Evolutionary conservation across 64 coral and sea anemone genomes (phyloP), one percentile per base, ranked within the genome.

Genomic region (Porites australiensis): DNA sequence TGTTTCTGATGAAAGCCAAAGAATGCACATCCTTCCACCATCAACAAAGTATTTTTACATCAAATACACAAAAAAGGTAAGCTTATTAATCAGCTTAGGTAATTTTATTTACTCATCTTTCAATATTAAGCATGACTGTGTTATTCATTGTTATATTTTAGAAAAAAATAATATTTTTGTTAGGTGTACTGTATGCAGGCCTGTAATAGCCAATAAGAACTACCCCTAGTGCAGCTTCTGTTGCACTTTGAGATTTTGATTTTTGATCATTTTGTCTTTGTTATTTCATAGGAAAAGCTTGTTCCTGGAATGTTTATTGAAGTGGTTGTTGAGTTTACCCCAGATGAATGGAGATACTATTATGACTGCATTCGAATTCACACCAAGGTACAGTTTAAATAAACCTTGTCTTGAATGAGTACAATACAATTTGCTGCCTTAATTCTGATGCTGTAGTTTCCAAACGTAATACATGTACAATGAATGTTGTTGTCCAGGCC

Each of bases 341-440:
- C 97, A 9, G 91, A 93, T 91, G 97, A 99, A 58, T 99, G 97
- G 97, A 75, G 91, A 21, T 99, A 99, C 91, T 96, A 92, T 74
- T 99, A 99, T 69, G 97, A 99, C 21, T 99, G 97, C 73, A 96
- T 99, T 64, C 75, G 97, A 76, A 94, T 99, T 86, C 97, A 99
- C 82, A 96, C 94, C 23, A 95, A 89, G 91, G 96, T 98, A 90
- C 48, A 82, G 19, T 13, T 82, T 58, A 37, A 44, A 18, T 66
- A 4, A 66, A 15, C 10, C 13, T 13, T 0, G 66, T 22, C 66
- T 9, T 23, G 16, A 10, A 8, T 21, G 16, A 20, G 19, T 23
- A 3, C 21, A 5, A 23, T 4, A 70, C 6, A 70, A 1, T 66
- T 66, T 4, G 8, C 70, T 12, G 8, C 70, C 19, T 75, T n/a